Evolutionary conservation across 2,888 invertebrate genomes (phyloP), one percentile per base, ranked within the genome.

Genomic region (Taenaris catops): DNA sequence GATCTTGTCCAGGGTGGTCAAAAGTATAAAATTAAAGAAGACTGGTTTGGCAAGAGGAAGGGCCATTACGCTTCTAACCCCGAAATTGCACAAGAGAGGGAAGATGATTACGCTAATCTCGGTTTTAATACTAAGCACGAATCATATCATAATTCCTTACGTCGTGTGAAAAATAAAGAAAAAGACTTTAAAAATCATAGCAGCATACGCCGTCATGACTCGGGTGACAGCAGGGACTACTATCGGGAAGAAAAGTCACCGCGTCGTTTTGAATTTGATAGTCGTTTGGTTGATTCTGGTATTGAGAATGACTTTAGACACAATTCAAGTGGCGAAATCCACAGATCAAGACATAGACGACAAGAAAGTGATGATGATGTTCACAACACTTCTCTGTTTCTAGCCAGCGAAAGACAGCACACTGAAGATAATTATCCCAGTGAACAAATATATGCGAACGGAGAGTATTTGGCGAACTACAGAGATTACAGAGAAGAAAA

Each of bases 261-360:
- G 1, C 73, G 81, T 31, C 63, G 87, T 37, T 76, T 71, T 34
- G 87, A 87, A 25, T 80, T 81, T 40, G 91, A 91, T 49, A 92
- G 90, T 54, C 87, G 91, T 33, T 79, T 92, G 31, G 92, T 91
- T 1, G 94, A 94, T 73, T 94, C 94, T 0, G 94, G 94, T 0
- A 94, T 94, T 45, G 94, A 94, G 58, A 94, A 94, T 49, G 94
- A 94, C 65, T 93, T 93, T 54, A 89, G 93, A 31, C 89, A 93
- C 44, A 93, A 93, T 53, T 92, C 93, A 0, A 90, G 87, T 50
- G 88, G 88, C 8, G 90, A 90, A 38, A 64, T 90, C 8, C 69
- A 79, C 34, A 66, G 65, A 37, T 49, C 51, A 11, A 66, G 67
- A 40, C 58, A 66, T 26, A 62, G 65, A 38, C 74, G 71, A 49